Evolutionary conservation across 2,888 invertebrate species (phyloP).

Genomic region (Drosophila mercatorum): DNA sequence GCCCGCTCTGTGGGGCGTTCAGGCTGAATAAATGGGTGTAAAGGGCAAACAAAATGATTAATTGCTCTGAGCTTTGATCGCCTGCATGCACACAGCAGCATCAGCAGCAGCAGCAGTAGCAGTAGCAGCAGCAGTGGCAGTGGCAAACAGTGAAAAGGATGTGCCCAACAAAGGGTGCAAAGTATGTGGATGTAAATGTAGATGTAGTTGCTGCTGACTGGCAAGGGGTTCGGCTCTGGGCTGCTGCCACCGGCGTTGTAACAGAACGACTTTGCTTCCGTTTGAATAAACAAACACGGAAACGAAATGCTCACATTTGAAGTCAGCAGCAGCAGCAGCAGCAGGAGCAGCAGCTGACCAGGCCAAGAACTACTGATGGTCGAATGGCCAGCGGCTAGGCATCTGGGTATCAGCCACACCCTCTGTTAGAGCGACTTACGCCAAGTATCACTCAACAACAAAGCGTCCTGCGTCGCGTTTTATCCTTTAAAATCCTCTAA

Average conservation of each 20-base stretch:
- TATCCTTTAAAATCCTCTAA: conserved; percentile 82
- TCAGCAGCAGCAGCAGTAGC: conserved; percentile 36
- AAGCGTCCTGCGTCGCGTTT: conserved; percentile 70
- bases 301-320: conserved; percentile 73
- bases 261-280: conserved; percentile 80
- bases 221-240: conserved; percentile 30
- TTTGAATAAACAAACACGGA: conserved; percentile 82
- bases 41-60: conserved; percentile 85
- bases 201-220: conserved; percentile 23
- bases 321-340: conserved; percentile 22
- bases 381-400: conserved; percentile 61
- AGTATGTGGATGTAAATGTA: conserved; percentile 63
- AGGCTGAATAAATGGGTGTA: conserved; percentile 82
- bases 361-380: conserved; percentile 64
- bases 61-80: conserved; percentile 85
- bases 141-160: conserved; percentile 54
- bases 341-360: conserved; percentile 17
- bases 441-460: conserved; percentile 78
- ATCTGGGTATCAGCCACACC: not conserved
- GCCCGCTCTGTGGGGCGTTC: conserved; percentile 75
- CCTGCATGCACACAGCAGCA: conserved; percentile 70
- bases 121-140: conserved; percentile 11
- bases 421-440: conserved; percentile 21
- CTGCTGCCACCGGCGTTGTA: conserved; percentile 71
- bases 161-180: conserved; percentile 74